Evolutionary conservation across 2,888 invertebrate species (phyloP), one percentile per base, ranked within the genome.

Genomic region (Drosophila peninsularis): DNA sequence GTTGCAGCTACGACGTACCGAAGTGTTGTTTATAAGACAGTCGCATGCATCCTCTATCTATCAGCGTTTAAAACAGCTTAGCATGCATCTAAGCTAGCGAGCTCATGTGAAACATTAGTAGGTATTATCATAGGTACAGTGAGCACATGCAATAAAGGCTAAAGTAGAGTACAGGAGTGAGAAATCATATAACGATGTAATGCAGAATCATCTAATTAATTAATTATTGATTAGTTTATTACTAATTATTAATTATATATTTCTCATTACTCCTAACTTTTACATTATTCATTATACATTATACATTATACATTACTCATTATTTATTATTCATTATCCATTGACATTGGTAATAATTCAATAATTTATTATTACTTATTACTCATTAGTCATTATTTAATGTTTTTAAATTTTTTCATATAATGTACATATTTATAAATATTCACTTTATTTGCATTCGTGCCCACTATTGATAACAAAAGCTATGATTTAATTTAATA

Each of bases 41-140:
- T 63, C 58, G 75, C 68, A 62, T 73, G 69, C 53, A 50, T 36
- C 50, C 10, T 34, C 50, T 32, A 53, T 52, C 56, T 45, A 56
- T 49, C 44, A 37, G 50, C 36, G 50, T 44, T 63, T 64, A 61
- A 74, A 64, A 47, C 60, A 54, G 71, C 70, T 69, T 56, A 70
- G 70, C 36, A 45, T 68, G 55, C 47, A 68, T 56, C 13, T 45
- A 37, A 55, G 24, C n/a, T 21, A 4, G 21, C 17, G 14, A 3
- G 21, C n/a, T 11, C 21, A 34, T 32, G 32, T 42, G 52, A 14
- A 32, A 24, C 34, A 45, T 34, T 45, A n/a, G 56, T 45, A 21
- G 14, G 5, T 21, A 32, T 39, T 42, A 37, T 37, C 49, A 41
- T 2, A 27, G 27, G 36, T 53, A 68, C 68, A 67, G 67, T 67